phyloP scores from a whole-genome alignment of 1,140 invertebrate genomes.

The Centruroides vittatus region DNA sequence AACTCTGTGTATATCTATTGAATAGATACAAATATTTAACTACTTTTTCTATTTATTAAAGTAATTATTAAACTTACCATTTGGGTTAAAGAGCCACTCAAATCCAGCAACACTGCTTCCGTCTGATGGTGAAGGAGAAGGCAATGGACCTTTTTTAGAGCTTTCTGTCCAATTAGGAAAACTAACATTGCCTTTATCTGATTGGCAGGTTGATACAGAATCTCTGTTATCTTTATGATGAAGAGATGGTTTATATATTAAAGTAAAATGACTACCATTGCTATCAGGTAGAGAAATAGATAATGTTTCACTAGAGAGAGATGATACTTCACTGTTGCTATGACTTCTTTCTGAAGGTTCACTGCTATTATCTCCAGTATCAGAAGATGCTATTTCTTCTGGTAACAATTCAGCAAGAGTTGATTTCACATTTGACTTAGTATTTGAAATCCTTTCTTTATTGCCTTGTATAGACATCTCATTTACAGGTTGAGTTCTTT shows the following conservation, averaged over 20 bases:
- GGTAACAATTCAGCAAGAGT: no score
- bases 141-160: neutral
- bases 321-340: conserved; percentile 11
- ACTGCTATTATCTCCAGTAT: neutral
- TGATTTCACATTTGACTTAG: no score
- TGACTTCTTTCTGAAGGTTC: neutral
- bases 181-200: neutral
- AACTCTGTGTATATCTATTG: no score
- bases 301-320: conserved; percentile 16
- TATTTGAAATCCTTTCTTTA: neutral
- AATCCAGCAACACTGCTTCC: conserved; percentile 24
- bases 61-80: conserved; percentile 19
- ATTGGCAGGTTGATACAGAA: neutral
- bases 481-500: neutral
- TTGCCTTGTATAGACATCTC: neutral
- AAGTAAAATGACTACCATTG: conserved; percentile 16
- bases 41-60: no score
- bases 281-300: conserved; percentile 16
- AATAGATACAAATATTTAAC: no score
- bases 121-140: conserved; percentile 12
- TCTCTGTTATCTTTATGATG: neutral
- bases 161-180: no score
- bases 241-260: conserved; percentile 11
- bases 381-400: neutral
- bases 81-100: conserved; percentile 28